Percentiles rank a stretch among this genome's conserved stretches.
Evolutionary conservation across 2,888 invertebrate genomes (phyloP).

Genomic region (Folsomia candida): DNA sequence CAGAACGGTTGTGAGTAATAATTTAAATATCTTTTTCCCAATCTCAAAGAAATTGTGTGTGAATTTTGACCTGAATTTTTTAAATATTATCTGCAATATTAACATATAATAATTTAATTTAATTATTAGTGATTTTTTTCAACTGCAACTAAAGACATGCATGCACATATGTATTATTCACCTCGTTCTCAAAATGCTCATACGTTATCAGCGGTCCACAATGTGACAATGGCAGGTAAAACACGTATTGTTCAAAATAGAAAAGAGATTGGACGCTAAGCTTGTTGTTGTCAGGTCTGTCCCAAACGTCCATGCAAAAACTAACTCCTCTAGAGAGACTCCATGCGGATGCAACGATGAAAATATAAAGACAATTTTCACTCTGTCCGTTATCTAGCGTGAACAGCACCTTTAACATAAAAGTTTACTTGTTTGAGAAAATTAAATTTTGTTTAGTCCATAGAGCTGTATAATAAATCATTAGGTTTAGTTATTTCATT

Average conservation of each 20-base stretch:
- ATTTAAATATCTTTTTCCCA: conserved; percentile 57
- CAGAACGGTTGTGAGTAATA: conserved; percentile 67
- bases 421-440: neutral
- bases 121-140: neutral
- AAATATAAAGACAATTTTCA: conserved; percentile 51
- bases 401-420: neutral
- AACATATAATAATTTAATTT: neutral
- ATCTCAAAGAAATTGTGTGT: conserved; percentile 20
- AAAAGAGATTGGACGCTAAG: conserved; percentile 49
- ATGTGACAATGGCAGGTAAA: conserved; percentile 80
- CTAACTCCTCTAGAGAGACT: conserved; percentile 66
- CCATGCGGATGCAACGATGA: conserved; percentile 69
- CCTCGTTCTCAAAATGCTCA: conserved; percentile 64
- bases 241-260: conserved; percentile 68
- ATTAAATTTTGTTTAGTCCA: neutral
- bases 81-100: conserved; percentile 20
- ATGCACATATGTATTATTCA: conserved; percentile 45
- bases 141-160: neutral
- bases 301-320: conserved; percentile 64
- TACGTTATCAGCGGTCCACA: conserved; percentile 81
- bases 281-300: conserved; percentile 9
- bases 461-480: no score
- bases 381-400: neutral
- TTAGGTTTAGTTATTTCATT: no score
- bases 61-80: conserved; percentile 8